Conservation (phyloP, 1,140 invertebrate species). For the Drosophila orosa region DNA sequence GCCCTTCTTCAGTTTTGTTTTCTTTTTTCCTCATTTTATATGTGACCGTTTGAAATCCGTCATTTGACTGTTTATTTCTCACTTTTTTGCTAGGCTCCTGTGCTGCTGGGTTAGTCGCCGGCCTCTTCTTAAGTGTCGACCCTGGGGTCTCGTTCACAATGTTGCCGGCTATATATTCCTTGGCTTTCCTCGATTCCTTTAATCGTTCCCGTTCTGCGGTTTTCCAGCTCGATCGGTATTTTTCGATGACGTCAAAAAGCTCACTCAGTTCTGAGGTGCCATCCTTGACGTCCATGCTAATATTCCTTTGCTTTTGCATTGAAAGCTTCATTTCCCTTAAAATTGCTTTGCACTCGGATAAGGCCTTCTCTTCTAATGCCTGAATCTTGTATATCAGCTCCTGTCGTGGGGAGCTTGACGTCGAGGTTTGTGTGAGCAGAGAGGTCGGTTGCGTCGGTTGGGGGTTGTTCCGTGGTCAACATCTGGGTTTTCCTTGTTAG, state of each 20-base stretch:
- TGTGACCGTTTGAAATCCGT: too few species aligned
- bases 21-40: too few species aligned
- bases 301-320: background rate
- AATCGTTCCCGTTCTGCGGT: background rate
- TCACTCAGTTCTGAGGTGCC: background rate
- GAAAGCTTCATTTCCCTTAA: background rate
- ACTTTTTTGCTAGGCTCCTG: too few species aligned
- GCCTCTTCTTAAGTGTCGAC: background rate
- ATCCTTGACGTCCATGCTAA: background rate
- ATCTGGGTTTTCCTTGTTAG: background rate
- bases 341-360: background rate
- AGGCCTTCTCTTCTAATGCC: background rate
- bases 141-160: background rate
- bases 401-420: background rate
- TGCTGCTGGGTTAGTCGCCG: too few species aligned
- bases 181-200: background rate
- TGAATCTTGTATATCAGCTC: background rate
- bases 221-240: background rate
- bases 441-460: background rate
- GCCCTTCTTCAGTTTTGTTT: too few species aligned
- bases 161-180: background rate
- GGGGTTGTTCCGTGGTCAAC: background rate
- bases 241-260: background rate
- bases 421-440: background rate
- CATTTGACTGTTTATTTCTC: too few species aligned